These are phyloP conservation scores for Pogonocichla stellata DNA, from an alignment of 2,113 vertebrate species.

Conservation along the genomic window DNA sequence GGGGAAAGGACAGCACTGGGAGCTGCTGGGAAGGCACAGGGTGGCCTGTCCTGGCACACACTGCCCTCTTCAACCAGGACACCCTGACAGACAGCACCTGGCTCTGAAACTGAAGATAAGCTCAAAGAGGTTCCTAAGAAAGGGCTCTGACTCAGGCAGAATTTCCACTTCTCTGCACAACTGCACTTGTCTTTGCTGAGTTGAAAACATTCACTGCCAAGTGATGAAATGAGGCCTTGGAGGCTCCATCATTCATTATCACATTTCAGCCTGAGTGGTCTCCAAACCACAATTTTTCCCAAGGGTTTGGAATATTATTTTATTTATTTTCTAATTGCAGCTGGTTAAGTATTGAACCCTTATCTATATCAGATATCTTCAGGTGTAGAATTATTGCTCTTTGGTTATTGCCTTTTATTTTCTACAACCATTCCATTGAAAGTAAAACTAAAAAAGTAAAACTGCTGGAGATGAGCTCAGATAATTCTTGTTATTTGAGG, in stretches of 20 bases:
- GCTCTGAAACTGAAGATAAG: not conserved
- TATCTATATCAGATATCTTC: not conserved
- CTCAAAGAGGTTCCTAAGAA: not conserved
- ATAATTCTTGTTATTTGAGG: not conserved
- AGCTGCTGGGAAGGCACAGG: not conserved
- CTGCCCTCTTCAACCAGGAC: not conserved
- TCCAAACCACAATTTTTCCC: conserved; percentile 20
- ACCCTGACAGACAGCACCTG: not conserved
- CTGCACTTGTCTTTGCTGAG: not conserved
- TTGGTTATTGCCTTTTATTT: not conserved
- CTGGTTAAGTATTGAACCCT: not conserved
- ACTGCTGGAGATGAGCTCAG: not conserved
- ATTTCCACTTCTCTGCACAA: not conserved
- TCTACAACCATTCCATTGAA: not conserved
- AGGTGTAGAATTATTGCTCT: not conserved
- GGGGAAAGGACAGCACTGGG: not conserved
- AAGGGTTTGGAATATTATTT: not conserved
- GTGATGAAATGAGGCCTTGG: not conserved
- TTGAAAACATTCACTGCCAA: not conserved
- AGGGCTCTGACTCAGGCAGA: not conserved
- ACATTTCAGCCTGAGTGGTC: conserved; percentile 3
- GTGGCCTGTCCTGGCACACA: fast-evolving
- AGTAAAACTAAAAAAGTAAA: not conserved
- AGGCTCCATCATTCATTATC: conserved; percentile 1
- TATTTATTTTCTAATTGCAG: not conserved